Percentiles rank a stretch among this genome's conserved stretches.
These are phyloP conservation scores for Amia ocellicauda DNA, from an alignment of 2,113 vertebrate genomes.

Conservation along the genomic window DNA sequence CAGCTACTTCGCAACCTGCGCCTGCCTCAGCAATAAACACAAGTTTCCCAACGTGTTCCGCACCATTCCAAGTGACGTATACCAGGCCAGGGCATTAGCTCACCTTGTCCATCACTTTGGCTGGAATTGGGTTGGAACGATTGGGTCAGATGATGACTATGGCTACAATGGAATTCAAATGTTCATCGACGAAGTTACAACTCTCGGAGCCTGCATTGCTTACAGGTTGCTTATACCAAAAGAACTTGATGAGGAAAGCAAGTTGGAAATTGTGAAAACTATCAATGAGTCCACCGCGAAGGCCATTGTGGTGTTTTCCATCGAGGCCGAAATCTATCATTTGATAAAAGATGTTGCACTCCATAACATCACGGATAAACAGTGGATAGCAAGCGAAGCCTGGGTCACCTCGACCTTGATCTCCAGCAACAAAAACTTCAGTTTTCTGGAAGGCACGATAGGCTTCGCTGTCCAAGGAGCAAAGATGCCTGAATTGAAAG, in stretches of 20 bases:
- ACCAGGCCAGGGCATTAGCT: conserved; percentile 40
- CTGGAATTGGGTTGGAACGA: conserved; percentile 55
- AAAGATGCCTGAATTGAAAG: conserved; percentile 31
- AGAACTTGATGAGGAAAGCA: conserved; percentile 25
- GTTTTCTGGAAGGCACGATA: conserved; percentile 40
- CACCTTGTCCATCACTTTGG: conserved; percentile 49
- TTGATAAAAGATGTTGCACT: conserved; percentile 39
- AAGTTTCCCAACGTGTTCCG: conserved; percentile 51
- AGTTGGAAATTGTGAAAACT: conserved; percentile 33
- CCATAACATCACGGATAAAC: conserved; percentile 45
- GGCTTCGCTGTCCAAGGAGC: conserved; percentile 41
- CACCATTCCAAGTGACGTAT: conserved; percentile 51
- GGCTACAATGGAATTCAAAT: conserved; percentile 41
- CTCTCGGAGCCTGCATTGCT: conserved; percentile 41
- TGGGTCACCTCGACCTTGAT: conserved; percentile 47
- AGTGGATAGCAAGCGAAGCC: conserved; percentile 50
- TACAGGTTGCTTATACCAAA: conserved; percentile 40
- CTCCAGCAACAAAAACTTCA: conserved; percentile 29
- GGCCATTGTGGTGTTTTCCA: conserved; percentile 43
- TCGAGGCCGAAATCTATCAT: conserved; percentile 43
- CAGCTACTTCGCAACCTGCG: conserved; percentile 50
- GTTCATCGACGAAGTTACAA: conserved; percentile 35
- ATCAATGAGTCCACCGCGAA: conserved; percentile 40
- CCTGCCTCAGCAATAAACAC: conserved; percentile 51
- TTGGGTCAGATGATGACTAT: conserved; percentile 43